Evolutionary conservation across 2,113 vertebrate genomes (phyloP).

Genomic region (Osmerus mordax): DNA sequence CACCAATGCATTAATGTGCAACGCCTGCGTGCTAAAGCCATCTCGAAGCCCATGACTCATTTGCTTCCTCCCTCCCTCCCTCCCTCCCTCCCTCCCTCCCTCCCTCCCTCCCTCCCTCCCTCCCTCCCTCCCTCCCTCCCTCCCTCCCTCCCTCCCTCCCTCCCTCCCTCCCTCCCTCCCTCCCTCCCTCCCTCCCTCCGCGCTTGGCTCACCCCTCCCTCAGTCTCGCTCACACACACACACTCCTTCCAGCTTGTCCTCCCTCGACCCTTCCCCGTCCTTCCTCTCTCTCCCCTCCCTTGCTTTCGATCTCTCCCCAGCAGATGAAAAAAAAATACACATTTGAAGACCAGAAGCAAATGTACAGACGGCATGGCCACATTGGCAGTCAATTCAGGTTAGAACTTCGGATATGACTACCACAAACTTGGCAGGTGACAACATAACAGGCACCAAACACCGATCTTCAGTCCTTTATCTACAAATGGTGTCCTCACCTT

Average conservation of each 20-base stretch:
- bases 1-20: constrained; percentile 54
- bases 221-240: background rate
- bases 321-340: background rate
- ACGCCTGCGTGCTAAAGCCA: constrained; percentile 34
- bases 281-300: background rate
- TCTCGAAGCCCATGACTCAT: constrained; percentile 38
- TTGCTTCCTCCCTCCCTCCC: background rate
- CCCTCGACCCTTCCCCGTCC: background rate
- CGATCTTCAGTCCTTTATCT: background rate
- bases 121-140: no score
- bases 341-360: background rate
- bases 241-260: background rate
- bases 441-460: background rate
- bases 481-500: no score
- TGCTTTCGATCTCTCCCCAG: background rate
- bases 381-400: background rate
- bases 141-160: background rate
- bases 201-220: background rate
- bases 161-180: background rate
- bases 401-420: background rate
- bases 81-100: no score
- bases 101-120: no score
- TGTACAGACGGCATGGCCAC: background rate
- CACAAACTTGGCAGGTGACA: background rate
- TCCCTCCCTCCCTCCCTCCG: background rate